phyloP scores from a whole-genome alignment of 1,140 invertebrate species.

The Drosophila oshimai region DNA sequence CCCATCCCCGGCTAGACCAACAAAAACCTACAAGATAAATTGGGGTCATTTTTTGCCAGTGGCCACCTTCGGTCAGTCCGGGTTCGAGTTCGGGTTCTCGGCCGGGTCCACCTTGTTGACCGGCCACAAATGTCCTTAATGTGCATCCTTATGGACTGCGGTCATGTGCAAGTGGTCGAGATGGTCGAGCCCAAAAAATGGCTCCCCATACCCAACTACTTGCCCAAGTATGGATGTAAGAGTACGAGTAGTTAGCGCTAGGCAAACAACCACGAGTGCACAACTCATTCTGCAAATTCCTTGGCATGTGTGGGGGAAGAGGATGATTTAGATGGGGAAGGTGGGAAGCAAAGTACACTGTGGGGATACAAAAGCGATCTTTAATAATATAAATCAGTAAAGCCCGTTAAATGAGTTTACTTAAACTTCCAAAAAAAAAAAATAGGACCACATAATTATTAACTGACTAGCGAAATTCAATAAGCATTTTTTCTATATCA shows the following conservation, averaged over 20 bases:
- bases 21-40: slow-evolving; percentile 74
- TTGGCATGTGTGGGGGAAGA: neutral
- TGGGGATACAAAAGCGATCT: neutral
- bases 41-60: slow-evolving; percentile 78
- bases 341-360: slow-evolving; percentile 5
- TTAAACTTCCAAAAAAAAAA: no score
- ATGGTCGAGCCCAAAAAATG: slow-evolving; percentile 58
- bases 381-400: no score
- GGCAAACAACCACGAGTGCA: slow-evolving; percentile 38
- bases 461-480: no score
- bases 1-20: slow-evolving; percentile 17
- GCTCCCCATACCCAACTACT: slow-evolving; percentile 2
- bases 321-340: slow-evolving; percentile 13
- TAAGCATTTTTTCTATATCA: no score
- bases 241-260: slow-evolving; percentile 35
- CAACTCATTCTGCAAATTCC: slow-evolving; percentile 27
- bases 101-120: slow-evolving; percentile 70
- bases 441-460: no score
- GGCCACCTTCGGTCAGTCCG: slow-evolving; percentile 57
- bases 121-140: slow-evolving; percentile 79
- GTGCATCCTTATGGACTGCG: slow-evolving; percentile 74
- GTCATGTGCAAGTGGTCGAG: slow-evolving; percentile 70
- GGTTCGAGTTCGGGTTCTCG: slow-evolving; percentile 21
- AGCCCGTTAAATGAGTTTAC: neutral
- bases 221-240: slow-evolving; percentile 10